Evolutionary conservation across 2,888 invertebrate species (phyloP).

Genomic region (Kuschelorhynchus macadamiae): DNA sequence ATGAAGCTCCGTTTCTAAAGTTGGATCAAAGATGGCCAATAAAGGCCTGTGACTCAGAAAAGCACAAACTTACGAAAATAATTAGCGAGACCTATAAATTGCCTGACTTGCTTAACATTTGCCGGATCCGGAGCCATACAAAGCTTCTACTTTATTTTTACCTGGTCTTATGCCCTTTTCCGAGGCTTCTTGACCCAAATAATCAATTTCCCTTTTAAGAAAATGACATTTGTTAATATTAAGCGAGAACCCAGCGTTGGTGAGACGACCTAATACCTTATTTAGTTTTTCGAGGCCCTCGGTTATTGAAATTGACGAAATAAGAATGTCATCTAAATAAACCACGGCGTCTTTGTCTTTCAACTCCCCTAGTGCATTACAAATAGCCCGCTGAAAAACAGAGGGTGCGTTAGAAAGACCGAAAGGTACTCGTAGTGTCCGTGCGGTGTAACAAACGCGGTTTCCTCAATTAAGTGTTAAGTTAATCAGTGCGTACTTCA

Average conservation of each 20-base stretch:
- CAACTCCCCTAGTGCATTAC: constrained; percentile 48
- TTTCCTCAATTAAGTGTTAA: background rate
- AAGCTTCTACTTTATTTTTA: no score
- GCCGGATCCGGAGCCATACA: no score
- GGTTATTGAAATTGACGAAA: no score
- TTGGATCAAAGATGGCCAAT: constrained; percentile 1
- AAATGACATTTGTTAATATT: no score
- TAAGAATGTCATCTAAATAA: constrained; percentile 23
- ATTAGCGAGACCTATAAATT: background rate
- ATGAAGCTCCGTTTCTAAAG: background rate
- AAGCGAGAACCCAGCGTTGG: no score
- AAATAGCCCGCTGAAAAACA: constrained; percentile 50
- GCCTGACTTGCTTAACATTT: no score
- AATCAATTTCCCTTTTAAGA: no score
- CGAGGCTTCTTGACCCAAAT: no score
- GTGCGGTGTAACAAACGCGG: constrained; percentile 33
- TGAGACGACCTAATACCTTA: no score
- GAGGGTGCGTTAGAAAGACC: constrained; percentile 50
- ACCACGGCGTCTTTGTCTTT: constrained; percentile 48
- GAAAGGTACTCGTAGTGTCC: constrained; percentile 25
- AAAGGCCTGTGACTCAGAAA: background rate
- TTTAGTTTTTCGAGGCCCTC: no score
- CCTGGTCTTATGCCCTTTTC: no score
- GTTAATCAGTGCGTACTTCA: background rate
- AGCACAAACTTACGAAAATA: no score